phyloP scores from a whole-genome alignment of 2,888 invertebrate species.

The Pyrocoelia pectoralis region DNA sequence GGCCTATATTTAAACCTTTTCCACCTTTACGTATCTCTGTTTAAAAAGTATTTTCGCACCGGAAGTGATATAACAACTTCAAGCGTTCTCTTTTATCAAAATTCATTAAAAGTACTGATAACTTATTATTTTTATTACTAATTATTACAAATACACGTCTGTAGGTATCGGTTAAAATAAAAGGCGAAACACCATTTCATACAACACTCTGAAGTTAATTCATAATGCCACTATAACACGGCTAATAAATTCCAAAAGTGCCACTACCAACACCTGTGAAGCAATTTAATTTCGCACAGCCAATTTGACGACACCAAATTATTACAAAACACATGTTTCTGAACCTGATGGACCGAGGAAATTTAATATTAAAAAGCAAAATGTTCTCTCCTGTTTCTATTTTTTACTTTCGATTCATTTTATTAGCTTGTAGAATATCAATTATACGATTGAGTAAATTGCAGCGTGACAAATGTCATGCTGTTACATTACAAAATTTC shows the following conservation, averaged over 20 bases:
- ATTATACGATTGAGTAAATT: too few relatives aligned
- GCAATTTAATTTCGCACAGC: slow-evolving; percentile 10
- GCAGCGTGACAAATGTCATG: too few relatives aligned
- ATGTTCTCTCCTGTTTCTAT: too few relatives aligned
- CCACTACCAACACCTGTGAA: slow-evolving; percentile 10
- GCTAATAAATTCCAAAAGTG: slow-evolving; percentile 5
- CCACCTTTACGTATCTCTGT: slow-evolving; percentile 40
- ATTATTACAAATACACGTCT: too few relatives aligned
- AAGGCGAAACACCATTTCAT: background rate
- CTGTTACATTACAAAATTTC: too few relatives aligned
- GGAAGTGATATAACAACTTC: slow-evolving; percentile 43
- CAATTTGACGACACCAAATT: slow-evolving; percentile 10
- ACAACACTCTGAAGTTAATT: background rate
- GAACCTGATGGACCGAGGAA: slow-evolving; percentile 1
- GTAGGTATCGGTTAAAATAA: too few relatives aligned
- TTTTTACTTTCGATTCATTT: too few relatives aligned
- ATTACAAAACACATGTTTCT: slow-evolving; percentile 9
- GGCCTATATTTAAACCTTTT: slow-evolving; percentile 51
- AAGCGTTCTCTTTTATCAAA: background rate
- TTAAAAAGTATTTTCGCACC: slow-evolving; percentile 50
- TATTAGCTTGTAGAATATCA: too few relatives aligned
- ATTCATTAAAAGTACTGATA: background rate
- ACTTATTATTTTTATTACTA: background rate
- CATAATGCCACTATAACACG: slow-evolving; percentile 2
- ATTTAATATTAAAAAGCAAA: background rate